phyloP scores from a whole-genome alignment of 2,888 invertebrate genomes.

The Andrena flavipes region DNA sequence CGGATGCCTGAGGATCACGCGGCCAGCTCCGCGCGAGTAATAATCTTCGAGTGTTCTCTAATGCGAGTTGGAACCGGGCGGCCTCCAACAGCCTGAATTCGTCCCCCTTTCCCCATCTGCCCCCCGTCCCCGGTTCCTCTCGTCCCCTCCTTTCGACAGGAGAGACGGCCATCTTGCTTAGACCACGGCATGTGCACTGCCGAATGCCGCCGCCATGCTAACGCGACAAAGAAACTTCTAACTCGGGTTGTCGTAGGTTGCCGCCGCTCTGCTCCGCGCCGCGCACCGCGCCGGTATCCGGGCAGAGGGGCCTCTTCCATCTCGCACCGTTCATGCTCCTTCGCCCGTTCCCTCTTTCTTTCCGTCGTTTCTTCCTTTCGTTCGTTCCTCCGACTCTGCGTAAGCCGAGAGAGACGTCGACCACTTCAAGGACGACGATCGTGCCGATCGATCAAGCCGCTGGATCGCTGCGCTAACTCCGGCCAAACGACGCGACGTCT shows the following conservation, averaged over 20 bases:
- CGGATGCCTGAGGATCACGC: constrained; percentile 81
- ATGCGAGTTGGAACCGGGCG: constrained; percentile 83
- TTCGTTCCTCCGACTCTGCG: constrained; percentile 44
- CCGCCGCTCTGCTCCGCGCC: constrained; percentile 5
- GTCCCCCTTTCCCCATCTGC: constrained; percentile 59
- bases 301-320: constrained; percentile 54
- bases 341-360: constrained; percentile 32
- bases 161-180: constrained; percentile 70
- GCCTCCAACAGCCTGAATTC: constrained; percentile 81
- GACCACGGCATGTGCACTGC: constrained; percentile 64
- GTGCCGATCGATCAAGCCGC: constrained; percentile 71
- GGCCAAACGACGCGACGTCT: constrained; percentile 59
- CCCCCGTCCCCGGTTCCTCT: constrained; percentile 55
- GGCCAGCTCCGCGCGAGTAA: constrained; percentile 74
- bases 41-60: constrained; percentile 83
- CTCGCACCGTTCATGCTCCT: constrained; percentile 25
- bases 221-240: constrained; percentile 74
- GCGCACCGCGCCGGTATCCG: constrained; percentile 26
- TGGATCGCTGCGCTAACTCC: constrained; percentile 66
- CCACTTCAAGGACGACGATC: constrained; percentile 76
- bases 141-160: constrained; percentile 63
- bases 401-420: constrained; percentile 61
- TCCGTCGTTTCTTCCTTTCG: constrained; percentile 35
- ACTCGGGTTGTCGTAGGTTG: constrained; percentile 64
- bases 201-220: constrained; percentile 72